Percentiles rank a stretch among this genome's conserved stretches.
These are phyloP conservation scores for Holacanthella duospinosa DNA, from an alignment of 2,888 invertebrate species.

Conservation along the genomic window DNA sequence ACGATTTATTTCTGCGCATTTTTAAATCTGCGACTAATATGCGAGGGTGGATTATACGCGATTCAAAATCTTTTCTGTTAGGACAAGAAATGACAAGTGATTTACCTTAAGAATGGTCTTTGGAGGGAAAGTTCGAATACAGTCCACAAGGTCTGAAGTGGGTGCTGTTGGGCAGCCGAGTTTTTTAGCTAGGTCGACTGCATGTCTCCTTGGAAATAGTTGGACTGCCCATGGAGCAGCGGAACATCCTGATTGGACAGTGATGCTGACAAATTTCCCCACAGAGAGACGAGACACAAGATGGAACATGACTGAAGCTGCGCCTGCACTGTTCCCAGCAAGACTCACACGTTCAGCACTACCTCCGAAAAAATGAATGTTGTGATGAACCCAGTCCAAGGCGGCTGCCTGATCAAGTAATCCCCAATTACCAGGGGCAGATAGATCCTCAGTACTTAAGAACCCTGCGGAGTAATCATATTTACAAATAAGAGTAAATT, in stretches of 20 bases:
- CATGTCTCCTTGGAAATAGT: conserved; percentile 39
- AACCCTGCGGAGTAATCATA: conserved; percentile 40
- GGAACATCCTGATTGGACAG: conserved; percentile 41
- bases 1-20: too few relatives aligned
- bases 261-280: conserved; percentile 41
- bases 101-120: conserved; percentile 38
- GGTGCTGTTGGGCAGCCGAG: conserved; percentile 38
- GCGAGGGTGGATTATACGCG: too few relatives aligned
- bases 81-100: too few relatives aligned
- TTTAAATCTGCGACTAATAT: too few relatives aligned
- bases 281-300: conserved; percentile 39
- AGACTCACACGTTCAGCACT: conserved; percentile 39
- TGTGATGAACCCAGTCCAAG: conserved; percentile 40
- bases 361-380: conserved; percentile 40
- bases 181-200: conserved; percentile 38
- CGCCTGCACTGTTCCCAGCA: conserved; percentile 40
- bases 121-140: conserved; percentile 39
- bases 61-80: too few relatives aligned
- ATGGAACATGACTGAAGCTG: conserved; percentile 40
- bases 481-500: too few relatives aligned
- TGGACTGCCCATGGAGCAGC: conserved; percentile 42
- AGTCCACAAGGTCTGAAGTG: conserved; percentile 38
- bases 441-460: conserved; percentile 40
- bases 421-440: conserved; percentile 41
- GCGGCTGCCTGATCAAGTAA: conserved; percentile 40